A percentile compares a stretch with the other conserved stretches of the same genome.
Evolutionary conservation across 2,888 invertebrate genomes (phyloP).

Genomic region (Lasioglossum malachurum): DNA sequence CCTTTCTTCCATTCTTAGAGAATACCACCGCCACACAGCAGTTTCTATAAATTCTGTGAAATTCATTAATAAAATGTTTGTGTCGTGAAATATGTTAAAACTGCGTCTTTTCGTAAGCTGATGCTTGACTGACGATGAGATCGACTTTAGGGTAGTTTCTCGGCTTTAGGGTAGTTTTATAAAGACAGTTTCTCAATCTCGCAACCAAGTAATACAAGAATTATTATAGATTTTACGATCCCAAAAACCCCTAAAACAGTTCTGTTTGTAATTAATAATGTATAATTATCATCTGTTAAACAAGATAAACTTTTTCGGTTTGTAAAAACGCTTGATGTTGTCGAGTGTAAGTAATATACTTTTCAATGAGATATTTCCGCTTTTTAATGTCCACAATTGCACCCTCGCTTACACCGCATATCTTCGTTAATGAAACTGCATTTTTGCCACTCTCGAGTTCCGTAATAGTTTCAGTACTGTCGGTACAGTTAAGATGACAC

Average conservation of each 20-base stretch:
- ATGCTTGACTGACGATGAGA: no score
- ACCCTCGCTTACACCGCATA: background rate
- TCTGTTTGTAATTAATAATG: no score
- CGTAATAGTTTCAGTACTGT: background rate
- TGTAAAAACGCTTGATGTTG: background rate
- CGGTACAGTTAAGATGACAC: background rate
- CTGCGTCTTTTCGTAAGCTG: background rate
- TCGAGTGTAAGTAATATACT: background rate
- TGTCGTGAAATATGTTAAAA: background rate
- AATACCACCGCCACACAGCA: background rate
- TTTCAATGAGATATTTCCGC: slow-evolving; percentile 4
- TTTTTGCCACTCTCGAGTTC: background rate
- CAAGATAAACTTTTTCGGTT: background rate
- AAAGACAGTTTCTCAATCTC: no score
- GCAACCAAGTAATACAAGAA: no score
- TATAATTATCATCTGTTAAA: background rate
- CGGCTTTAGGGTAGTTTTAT: no score
- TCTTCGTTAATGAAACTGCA: background rate
- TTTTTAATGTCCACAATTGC: slow-evolving; percentile 6
- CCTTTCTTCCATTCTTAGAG: background rate
- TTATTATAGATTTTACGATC: no score
- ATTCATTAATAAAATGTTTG: background rate
- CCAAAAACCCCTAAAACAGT: no score
- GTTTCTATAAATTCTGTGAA: background rate
- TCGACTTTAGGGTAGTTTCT: no score